Percentiles rank a stretch among this genome's conserved stretches.
Evolutionary conservation across 2,113 vertebrate species (phyloP).

Genomic region (Cavia aperea): DNA sequence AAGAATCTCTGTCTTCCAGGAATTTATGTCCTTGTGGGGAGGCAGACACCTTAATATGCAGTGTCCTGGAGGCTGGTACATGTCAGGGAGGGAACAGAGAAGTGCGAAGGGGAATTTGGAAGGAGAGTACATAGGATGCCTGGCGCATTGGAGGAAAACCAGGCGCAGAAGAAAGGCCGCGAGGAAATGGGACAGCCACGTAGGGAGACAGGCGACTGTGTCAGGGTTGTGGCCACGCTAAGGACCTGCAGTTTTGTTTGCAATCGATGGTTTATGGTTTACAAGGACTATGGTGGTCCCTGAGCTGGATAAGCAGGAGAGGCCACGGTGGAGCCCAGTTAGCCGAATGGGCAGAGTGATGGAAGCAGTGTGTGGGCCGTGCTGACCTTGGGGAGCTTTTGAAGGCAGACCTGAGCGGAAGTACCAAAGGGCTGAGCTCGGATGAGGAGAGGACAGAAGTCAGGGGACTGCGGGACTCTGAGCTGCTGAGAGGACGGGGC

Average conservation of each 20-base stretch:
- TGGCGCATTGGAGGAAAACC: not conserved
- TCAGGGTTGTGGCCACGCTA: not conserved
- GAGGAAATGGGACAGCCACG: not conserved
- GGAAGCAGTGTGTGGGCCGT: too few species aligned
- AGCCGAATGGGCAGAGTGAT: not conserved
- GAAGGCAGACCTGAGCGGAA: not conserved
- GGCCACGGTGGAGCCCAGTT: not conserved
- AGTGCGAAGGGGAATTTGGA: not conserved
- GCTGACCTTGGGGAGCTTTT: not conserved
- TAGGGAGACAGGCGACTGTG: fast-evolving
- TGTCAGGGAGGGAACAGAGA: not conserved
- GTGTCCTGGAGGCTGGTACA: not conserved
- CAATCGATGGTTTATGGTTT: not conserved
- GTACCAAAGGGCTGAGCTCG: not conserved
- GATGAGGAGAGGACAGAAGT: not conserved
- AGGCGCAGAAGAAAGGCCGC: not conserved
- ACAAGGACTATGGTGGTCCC: not conserved
- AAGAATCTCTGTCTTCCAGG: not conserved
- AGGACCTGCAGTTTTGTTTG: not conserved
- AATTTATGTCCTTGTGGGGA: not conserved
- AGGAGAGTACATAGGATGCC: not conserved
- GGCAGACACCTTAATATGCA: fast-evolving
- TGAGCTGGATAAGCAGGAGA: not conserved
- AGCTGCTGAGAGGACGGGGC: not conserved
- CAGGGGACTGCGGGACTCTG: too few species aligned